These are phyloP conservation scores for Myodes glareolus DNA, from an alignment of 2,113 vertebrate species.

Conservation along the genomic window DNA sequence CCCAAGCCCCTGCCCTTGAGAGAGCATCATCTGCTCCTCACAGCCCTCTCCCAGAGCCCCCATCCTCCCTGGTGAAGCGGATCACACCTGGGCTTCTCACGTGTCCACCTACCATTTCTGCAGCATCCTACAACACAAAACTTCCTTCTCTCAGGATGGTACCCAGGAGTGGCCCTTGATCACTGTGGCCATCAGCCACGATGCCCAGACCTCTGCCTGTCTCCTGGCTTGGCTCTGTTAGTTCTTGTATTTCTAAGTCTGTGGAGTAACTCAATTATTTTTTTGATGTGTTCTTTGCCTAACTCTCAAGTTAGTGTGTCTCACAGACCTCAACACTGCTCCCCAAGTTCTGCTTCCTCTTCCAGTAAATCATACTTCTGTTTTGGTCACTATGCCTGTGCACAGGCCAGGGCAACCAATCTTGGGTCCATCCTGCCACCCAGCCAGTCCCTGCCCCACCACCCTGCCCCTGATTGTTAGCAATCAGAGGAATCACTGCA, in stretches of 20 bases:
- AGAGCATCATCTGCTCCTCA: background rate
- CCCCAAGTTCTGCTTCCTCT: background rate
- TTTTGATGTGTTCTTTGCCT: background rate
- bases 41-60: background rate
- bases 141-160: background rate
- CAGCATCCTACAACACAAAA: fast-evolving
- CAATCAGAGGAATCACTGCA: background rate
- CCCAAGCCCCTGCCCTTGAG: background rate
- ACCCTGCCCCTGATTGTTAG: background rate
- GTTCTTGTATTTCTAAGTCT: background rate
- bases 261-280: background rate
- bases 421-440: background rate
- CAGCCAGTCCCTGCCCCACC: background rate
- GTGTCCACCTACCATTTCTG: background rate
- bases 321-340: background rate
- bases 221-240: background rate
- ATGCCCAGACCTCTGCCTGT: background rate
- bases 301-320: background rate
- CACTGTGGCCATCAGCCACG: background rate
- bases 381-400: fast-evolving
- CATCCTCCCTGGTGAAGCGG: background rate
- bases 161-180: background rate
- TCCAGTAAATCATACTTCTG: background rate
- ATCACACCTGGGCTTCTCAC: background rate
- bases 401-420: background rate